Base-by-base conservation (phyloP, 2,113 vertebrate species). In the Pelmatolapia mariae region DNA sequence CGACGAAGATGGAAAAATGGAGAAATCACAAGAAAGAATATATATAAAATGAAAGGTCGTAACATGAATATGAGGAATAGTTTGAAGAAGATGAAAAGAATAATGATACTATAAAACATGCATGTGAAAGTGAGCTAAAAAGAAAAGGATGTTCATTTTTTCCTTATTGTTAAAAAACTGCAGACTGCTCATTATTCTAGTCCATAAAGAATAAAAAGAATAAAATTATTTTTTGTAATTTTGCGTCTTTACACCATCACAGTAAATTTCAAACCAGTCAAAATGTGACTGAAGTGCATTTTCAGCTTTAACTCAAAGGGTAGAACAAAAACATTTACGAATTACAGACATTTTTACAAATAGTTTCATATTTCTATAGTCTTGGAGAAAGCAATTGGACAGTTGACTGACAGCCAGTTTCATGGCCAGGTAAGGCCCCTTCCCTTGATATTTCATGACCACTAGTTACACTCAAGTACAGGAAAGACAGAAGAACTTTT, bases 351-450 rank as follows among this genome's bases (percentile, higher is more conserved):
- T 71, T 71, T 43, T 71, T 71, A 71, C 38, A 71, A 71, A 45
- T 1, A 71, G 2, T 24, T 26, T 24, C n/a, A 2, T 43, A 16
- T 45, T 16, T 71, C 40, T 1, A 71, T 13, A 0, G n/a, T 15
- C n/a, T 10, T 12, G 0, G n/a, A 43, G 12, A 71, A 43, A 43
- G 36, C 24, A 43, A 43, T 24, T 43, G 66, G 36, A 43, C n/a
- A 15, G 36, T 24, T 71, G n/a, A 71, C 8, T 43, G 36, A 71
- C 36, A 22, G 4, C 19, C 8, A 43, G n/a, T 71, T 45, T 73
- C 22, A 26, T 45, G 38, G 38, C 38, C 66, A 43, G 38, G 66
- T 71, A n/a, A 16, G 66, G 38, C 66, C 66, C 66, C 66, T 71
- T 40, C n/a, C 66, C n/a, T 43, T 71, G 38, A 43, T 71, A 43